phyloP scores from a whole-genome alignment of 2,113 vertebrate genomes.

The Macrotus californicus region DNA sequence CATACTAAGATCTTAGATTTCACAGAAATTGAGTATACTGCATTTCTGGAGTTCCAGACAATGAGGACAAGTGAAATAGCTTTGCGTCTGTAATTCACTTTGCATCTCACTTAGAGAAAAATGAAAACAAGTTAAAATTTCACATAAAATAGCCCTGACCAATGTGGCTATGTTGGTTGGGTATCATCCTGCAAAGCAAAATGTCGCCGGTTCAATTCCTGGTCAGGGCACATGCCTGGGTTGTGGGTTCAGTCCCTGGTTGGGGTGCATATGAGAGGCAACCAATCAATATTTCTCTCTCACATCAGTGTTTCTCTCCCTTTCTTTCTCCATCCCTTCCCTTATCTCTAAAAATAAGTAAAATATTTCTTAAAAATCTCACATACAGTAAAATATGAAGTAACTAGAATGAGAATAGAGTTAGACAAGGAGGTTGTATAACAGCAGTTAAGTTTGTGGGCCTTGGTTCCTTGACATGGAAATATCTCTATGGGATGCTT shows the following conservation, averaged over 20 bases:
- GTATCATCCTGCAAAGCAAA: too few relatives aligned
- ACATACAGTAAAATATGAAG: neutral
- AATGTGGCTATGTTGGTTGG: too few relatives aligned
- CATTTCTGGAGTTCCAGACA: neutral
- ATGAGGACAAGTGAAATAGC: neutral
- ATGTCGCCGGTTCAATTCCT: too few relatives aligned
- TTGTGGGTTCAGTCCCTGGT: too few relatives aligned
- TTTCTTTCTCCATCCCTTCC: too few relatives aligned
- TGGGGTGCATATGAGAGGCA: too few relatives aligned
- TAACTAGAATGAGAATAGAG: neutral
- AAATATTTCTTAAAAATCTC: neutral
- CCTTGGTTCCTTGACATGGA: neutral
- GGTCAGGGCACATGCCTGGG: too few relatives aligned
- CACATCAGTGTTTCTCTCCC: too few relatives aligned
- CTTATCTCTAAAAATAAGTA: too few relatives aligned
- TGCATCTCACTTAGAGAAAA: neutral
- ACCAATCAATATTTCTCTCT: too few relatives aligned
- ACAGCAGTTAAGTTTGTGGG: neutral
- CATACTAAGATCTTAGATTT: neutral
- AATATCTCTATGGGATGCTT: rapidly evolving
- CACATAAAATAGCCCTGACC: neutral
- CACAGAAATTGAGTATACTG: neutral
- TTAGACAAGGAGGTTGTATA: neutral
- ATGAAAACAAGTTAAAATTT: slow-evolving; percentile 30
- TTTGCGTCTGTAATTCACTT: neutral